Conservation (phyloP, 2,797 vertebrate species). For the Rhincodon typus region DNA sequence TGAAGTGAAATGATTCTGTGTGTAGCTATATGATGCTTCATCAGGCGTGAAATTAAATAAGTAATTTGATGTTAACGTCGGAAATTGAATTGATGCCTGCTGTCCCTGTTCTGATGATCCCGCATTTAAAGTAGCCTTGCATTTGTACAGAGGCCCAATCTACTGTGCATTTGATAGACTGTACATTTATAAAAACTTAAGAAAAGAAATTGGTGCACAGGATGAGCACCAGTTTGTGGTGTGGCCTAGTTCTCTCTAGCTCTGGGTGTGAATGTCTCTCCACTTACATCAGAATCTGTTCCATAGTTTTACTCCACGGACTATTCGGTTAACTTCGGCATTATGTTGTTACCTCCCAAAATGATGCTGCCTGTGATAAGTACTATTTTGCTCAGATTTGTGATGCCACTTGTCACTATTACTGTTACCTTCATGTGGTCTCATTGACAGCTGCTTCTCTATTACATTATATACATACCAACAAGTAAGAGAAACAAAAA, state of each 20-base stretch:
- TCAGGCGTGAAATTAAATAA: constrained; percentile 98
- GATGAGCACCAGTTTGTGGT: neutral
- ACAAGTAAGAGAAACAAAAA: too few relatives aligned
- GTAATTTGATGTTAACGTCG: constrained; percentile 98
- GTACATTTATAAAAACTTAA: neutral
- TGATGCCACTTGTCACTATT: neutral
- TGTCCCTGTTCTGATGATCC: constrained; percentile 73
- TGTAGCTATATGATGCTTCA: constrained; percentile 90
- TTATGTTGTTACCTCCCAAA: neutral
- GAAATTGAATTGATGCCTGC: constrained; percentile 94
- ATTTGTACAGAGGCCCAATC: constrained; percentile 52
- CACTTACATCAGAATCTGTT: neutral
- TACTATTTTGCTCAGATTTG: constrained; percentile 1
- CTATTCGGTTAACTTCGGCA: neutral
- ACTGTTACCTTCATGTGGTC: neutral
- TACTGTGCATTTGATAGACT: constrained; percentile 55
- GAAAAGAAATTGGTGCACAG: neutral
- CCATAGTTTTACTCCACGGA: neutral
- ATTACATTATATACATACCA: neutral
- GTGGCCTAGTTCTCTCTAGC: neutral
- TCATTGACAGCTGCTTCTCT: neutral
- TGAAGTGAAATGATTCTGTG: constrained; percentile 83
- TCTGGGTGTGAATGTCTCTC: neutral
- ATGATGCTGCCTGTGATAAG: neutral
- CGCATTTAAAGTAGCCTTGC: constrained; percentile 69